These are phyloP conservation scores for Mythimna lalbum DNA, from an alignment of 2,888 invertebrate species.

Conservation along the genomic window DNA sequence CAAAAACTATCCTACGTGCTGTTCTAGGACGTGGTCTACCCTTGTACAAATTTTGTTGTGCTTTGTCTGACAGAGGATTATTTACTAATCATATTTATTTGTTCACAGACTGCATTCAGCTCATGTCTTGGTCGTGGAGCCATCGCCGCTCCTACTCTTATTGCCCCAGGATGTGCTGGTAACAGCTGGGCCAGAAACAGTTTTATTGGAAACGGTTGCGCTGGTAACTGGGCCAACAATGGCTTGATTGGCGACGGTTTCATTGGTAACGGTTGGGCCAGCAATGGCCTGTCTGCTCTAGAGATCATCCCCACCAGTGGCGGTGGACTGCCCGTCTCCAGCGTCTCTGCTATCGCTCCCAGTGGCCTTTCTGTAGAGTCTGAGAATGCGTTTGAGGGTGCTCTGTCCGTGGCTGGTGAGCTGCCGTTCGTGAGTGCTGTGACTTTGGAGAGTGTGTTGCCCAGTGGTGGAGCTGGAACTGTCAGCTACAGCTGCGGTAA, in stretches of 20 bases:
- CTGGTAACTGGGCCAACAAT: too few relatives aligned
- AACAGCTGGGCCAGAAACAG: conserved; percentile 3
- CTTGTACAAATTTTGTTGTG: too few relatives aligned
- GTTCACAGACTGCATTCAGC: conserved; percentile 2
- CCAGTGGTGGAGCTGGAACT: conserved; percentile 41
- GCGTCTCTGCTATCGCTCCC: conserved; percentile 43
- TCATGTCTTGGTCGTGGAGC: conserved; percentile 17
- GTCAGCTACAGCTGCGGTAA: conserved; percentile 48
- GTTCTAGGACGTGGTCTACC: too few relatives aligned
- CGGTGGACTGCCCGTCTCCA: conserved; percentile 50
- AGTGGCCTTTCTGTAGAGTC: conserved; percentile 50
- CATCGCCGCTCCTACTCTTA: background rate
- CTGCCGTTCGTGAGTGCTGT: conserved; percentile 51
- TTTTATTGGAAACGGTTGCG: conserved; percentile 1
- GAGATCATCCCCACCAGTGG: conserved; percentile 52
- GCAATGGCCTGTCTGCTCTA: conserved; percentile 14
- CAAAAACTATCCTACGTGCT: too few relatives aligned
- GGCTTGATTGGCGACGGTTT: conserved; percentile 13
- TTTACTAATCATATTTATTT: background rate
- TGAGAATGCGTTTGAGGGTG: conserved; percentile 55
- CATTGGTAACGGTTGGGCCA: background rate
- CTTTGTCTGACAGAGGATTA: too few relatives aligned
- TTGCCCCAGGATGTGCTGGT: conserved; percentile 10
- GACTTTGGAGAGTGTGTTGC: conserved; percentile 23
- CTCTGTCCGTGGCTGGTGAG: conserved; percentile 43